These are phyloP conservation scores for Microplitis manilae DNA, from an alignment of 2,888 invertebrate genomes.

Conservation along the genomic window DNA sequence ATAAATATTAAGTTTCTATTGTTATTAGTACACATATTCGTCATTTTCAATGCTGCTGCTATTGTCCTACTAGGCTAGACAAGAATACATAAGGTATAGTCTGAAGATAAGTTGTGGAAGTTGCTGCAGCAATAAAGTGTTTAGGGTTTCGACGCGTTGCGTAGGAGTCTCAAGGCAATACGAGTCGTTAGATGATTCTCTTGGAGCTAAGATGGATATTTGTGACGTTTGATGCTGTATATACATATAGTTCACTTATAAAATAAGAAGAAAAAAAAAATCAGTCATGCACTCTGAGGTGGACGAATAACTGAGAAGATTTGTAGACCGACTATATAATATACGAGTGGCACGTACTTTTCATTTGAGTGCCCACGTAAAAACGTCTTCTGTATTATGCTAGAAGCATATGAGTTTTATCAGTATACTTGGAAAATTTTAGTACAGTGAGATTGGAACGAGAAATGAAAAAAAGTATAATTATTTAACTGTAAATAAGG, in stretches of 20 bases:
- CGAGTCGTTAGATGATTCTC: conserved; percentile 3
- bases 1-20: neutral
- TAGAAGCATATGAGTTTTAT: neutral
- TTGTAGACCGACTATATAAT: neutral
- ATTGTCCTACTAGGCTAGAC: neutral
- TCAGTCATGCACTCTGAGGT: neutral
- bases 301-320: neutral
- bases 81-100: neutral
- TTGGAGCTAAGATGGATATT: conserved; percentile 11
- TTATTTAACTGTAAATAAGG: too few species aligned
- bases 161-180: neutral
- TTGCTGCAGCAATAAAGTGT: neutral
- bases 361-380: neutral
- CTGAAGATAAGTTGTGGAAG: neutral
- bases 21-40: neutral
- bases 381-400: neutral
- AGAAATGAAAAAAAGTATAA: neutral
- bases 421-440: neutral
- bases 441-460: neutral
- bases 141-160: neutral
- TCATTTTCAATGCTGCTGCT: neutral
- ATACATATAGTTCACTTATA: neutral
- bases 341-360: neutral
- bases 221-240: neutral
- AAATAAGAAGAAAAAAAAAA: neutral